Evolutionary conservation across 2,888 invertebrate species (phyloP), one percentile per base, ranked within the genome.

Genomic region (Mimas tiliae): DNA sequence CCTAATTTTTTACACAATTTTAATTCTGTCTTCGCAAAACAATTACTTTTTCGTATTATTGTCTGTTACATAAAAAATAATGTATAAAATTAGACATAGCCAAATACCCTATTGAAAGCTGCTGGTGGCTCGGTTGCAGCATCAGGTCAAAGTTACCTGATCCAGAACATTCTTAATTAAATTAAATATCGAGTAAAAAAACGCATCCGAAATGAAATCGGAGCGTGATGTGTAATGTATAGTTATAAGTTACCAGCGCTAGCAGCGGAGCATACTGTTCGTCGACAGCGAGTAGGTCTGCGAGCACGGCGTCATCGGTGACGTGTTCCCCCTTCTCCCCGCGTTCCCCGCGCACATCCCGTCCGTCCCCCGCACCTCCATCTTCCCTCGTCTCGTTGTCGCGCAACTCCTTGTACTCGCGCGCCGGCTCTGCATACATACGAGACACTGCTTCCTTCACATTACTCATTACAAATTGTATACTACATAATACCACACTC

Each of bases 251-350:
- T 33, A 75, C 74, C 73, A 77, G 68, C 19, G 68, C 68, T 42
- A 75, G 58, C 21, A 76, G 63, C 0, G 74, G 74, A 27, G 70
- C 65, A 38, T 68, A 73, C 67, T 84, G 83, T 21, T 87, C 86
- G 34, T 65, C 55, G 11, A 50, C 9, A 12, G 63, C 34, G 33
- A 63, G 63, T 50, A 63, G 48, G 33, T 63, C 63, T n/a, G 55
- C 55, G 55, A 55, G 55, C 55, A 34, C 55, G 38, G 55, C 55
- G 55, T 55, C 55, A 34, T 55, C 55, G 9, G 9, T 16, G 9
- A 34, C 55, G 55, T 16, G 48, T 0, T 48, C 47, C 14, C 47
- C 47, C 47, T n/a, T 48, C 6, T 48, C 47, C n/a, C n/a, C 47
- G 6, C 38, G 7, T 47, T 14, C 47, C n/a, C n/a, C 16, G 8